Conservation (phyloP, 2,888 invertebrate genomes). For the Luperina nickerlii region DNA sequence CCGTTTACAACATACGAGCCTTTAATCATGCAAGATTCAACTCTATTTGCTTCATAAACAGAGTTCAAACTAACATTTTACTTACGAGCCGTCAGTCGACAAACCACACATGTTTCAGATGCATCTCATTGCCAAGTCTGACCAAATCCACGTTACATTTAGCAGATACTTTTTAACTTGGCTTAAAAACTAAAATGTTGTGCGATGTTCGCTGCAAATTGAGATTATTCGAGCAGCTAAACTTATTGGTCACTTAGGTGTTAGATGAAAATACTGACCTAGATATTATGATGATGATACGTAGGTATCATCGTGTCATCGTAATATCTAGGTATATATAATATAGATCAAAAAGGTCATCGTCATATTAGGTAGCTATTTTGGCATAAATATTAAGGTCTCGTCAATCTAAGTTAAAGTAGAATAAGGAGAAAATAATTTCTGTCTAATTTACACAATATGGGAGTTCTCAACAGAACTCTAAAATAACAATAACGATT, state of each 20-base stretch:
- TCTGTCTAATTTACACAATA: background rate
- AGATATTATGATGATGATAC: background rate
- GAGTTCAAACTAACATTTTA: constrained; percentile 5
- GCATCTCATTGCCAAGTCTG: constrained; percentile 11
- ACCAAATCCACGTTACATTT: background rate
- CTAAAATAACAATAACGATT: background rate
- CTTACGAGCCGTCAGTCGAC: background rate
- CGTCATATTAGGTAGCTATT: no score
- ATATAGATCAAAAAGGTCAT: background rate
- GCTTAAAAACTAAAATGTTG: background rate
- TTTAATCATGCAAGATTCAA: background rate
- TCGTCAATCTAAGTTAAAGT: background rate
- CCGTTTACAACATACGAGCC: background rate
- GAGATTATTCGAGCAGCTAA: no score
- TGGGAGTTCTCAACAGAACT: background rate
- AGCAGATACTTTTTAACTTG: background rate
- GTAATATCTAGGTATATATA: no score
- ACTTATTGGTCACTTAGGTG: background rate
- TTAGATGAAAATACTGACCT: constrained; percentile 2
- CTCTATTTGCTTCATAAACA: background rate
- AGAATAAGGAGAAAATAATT: background rate
- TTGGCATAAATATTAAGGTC: background rate
- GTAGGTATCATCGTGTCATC: no score
- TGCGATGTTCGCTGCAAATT: background rate
- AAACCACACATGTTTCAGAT: constrained; percentile 28